Evolutionary conservation across 2,797 vertebrate species (phyloP).

Genomic region (Rhinogobio ventralis): DNA sequence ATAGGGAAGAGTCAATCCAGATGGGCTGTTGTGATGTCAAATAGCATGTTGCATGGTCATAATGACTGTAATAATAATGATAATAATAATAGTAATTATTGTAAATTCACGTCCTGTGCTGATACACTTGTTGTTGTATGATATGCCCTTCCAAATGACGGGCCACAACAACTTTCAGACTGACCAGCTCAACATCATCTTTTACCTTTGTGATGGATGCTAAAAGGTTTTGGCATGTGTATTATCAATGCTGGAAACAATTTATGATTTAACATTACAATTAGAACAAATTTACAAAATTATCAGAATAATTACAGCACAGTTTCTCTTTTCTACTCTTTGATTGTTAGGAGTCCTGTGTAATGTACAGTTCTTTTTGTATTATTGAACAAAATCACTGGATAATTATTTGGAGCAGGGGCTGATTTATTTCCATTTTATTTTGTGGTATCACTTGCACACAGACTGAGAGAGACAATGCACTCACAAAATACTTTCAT

Average conservation of each 20-base stretch:
- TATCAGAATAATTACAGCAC: background rate
- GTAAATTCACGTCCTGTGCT: background rate
- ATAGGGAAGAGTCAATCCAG: background rate
- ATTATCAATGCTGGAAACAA: background rate
- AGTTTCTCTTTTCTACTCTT: background rate
- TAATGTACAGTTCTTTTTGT: background rate
- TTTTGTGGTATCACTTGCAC: background rate
- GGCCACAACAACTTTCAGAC: background rate
- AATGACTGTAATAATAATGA: background rate
- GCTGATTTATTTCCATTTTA: background rate
- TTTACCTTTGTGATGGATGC: background rate
- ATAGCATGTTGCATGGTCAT: background rate
- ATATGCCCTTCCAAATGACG: background rate
- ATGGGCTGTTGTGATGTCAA: background rate
- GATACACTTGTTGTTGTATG: background rate
- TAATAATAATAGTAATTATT: background rate
- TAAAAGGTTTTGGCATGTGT: background rate
- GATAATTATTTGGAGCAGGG: background rate
- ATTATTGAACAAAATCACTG: background rate
- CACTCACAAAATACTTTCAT: no score
- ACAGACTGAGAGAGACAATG: background rate
- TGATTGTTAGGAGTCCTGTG: background rate
- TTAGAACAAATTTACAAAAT: background rate
- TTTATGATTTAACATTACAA: background rate
- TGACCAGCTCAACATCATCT: background rate